A percentile compares a stretch with the other conserved stretches of the same genome.
Evolutionary conservation across 2,888 invertebrate genomes (phyloP).

Genomic region (Busseola fusca): DNA sequence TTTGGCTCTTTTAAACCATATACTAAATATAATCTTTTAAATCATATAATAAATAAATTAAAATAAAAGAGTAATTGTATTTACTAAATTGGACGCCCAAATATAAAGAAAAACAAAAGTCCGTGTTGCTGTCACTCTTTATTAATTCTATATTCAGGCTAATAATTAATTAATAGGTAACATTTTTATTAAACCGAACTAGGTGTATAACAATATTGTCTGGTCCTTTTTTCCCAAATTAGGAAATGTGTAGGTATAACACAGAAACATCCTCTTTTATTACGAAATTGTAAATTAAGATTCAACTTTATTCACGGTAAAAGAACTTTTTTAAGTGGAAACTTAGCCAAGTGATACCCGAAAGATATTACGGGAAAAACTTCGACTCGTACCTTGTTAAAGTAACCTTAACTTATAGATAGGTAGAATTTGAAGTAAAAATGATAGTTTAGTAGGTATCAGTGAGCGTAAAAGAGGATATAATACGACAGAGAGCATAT

Average conservation of each 20-base stretch:
- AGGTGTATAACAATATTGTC: background rate
- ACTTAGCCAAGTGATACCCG: slow-evolving; percentile 43
- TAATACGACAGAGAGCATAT: background rate
- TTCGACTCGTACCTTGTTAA: slow-evolving; percentile 17
- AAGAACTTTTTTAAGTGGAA: slow-evolving; percentile 45
- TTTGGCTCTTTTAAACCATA: too few relatives aligned
- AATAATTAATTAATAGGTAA: too few relatives aligned
- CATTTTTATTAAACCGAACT: background rate
- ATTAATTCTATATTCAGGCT: background rate
- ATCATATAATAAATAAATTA: too few relatives aligned
- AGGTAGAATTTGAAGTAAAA: slow-evolving; percentile 10
- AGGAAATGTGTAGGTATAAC: background rate
- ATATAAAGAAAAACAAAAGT: background rate
- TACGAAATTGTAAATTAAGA: slow-evolving; percentile 21
- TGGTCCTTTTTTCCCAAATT: background rate
- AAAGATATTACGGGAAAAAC: slow-evolving; percentile 42
- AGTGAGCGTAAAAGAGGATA: background rate
- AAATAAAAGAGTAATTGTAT: too few relatives aligned
- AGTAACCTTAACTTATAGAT: slow-evolving; percentile 16
- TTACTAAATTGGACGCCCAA: too few relatives aligned
- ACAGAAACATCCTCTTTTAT: background rate
- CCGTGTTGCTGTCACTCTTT: background rate
- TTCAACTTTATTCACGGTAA: slow-evolving; percentile 31
- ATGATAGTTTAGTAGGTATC: slow-evolving; percentile 24
- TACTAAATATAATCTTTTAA: too few relatives aligned